Evolutionary conservation across 2,113 vertebrate species (phyloP).

Genomic region (Alethe castanea): DNA sequence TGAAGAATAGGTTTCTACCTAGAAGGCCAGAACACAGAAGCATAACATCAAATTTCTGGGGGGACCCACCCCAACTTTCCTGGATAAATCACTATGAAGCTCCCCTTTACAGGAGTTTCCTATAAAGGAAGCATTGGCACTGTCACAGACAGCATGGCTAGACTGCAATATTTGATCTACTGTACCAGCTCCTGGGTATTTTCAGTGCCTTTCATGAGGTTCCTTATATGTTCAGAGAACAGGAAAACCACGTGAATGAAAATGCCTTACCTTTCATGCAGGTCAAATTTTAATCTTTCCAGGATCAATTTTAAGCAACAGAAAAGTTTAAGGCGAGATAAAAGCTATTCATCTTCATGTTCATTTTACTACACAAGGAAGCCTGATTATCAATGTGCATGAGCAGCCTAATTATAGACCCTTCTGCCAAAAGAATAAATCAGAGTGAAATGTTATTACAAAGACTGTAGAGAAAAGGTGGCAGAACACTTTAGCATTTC

Average conservation of each 20-base stretch:
- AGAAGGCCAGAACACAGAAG: background rate
- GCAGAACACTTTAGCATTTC: background rate
- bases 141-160: background rate
- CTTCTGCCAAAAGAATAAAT: slow-evolving; percentile 26
- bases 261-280: background rate
- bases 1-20: background rate
- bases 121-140: background rate
- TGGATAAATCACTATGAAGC: background rate
- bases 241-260: background rate
- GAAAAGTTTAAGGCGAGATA: slow-evolving; percentile 3
- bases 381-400: background rate
- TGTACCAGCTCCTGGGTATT: background rate
- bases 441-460: background rate
- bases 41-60: background rate
- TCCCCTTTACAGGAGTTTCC: background rate
- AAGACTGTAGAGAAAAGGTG: background rate
- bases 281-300: slow-evolving; percentile 25
- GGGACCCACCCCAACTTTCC: background rate
- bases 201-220: background rate
- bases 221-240: background rate
- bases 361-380: background rate
- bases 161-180: background rate
- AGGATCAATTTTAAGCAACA: slow-evolving; percentile 4
- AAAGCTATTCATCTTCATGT: slow-evolving; percentile 36
- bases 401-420: slow-evolving; percentile 14